These are phyloP conservation scores for Diacarnus erythraeanus DNA, from an alignment of 37 sponge, comb jelly and placozoan genomes.

Conservation along the genomic window DNA sequence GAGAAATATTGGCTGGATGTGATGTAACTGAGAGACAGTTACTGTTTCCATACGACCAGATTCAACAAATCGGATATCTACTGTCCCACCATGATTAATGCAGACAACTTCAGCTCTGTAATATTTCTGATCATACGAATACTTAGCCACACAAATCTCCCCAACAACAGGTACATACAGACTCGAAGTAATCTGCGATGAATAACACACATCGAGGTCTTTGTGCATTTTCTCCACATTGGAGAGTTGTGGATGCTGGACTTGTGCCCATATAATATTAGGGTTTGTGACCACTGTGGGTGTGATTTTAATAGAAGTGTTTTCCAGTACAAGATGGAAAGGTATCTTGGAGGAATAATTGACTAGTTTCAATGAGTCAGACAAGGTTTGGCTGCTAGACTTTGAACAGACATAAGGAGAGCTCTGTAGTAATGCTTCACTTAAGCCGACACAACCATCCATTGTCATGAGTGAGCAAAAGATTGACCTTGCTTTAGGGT, in stretches of 20 bases:
- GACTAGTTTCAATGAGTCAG: too few relatives aligned
- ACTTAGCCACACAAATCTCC: conserved; percentile 58
- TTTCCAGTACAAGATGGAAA: conserved; percentile 23
- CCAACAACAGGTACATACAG: conserved; percentile 42
- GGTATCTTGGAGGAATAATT: conserved; percentile 24
- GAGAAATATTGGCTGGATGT: conserved; percentile 41
- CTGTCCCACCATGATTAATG: conserved; percentile 44
- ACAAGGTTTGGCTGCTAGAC: too few relatives aligned
- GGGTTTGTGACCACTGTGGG: conserved; percentile 58
- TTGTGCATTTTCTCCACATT: conserved; percentile 27
- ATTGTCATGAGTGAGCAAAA: neutral
- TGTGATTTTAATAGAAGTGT: conserved; percentile 22
- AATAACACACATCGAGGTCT: conserved; percentile 44
- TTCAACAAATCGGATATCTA: conserved; percentile 53
- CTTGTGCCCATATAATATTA: conserved; percentile 60
- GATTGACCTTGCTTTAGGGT: neutral
- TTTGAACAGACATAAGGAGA: neutral
- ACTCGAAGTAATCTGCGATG: neutral
- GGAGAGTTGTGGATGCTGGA: conserved; percentile 26
- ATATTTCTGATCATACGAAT: conserved; percentile 33
- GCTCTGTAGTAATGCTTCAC: neutral
- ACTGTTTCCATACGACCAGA: conserved; percentile 54
- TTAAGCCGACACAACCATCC: neutral
- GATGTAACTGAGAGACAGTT: conserved; percentile 11
- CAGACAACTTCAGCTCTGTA: conserved; percentile 52